phyloP scores from a whole-genome alignment of 2,797 vertebrate species.

The Peromyscus melanophrys region DNA sequence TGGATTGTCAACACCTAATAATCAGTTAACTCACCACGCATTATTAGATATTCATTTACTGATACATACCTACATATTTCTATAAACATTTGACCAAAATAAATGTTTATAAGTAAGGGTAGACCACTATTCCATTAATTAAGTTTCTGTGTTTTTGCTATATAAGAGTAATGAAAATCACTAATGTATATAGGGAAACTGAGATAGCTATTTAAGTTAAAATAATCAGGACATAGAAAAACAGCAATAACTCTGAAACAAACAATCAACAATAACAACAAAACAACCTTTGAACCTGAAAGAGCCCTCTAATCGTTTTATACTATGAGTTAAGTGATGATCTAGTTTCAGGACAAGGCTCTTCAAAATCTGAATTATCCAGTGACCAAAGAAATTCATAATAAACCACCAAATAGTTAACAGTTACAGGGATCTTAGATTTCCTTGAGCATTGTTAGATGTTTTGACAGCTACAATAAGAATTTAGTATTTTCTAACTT shows the following conservation, averaged over 20 bases:
- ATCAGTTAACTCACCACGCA: neutral
- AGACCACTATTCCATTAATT: neutral
- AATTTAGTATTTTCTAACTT: neutral
- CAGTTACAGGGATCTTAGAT: neutral
- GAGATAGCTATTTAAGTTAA: neutral
- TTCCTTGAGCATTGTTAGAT: neutral
- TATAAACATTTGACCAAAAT: conserved; percentile 46
- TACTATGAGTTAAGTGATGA: neutral
- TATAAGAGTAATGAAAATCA: neutral
- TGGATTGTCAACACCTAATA: neutral
- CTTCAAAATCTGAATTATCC: neutral
- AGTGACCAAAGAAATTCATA: neutral
- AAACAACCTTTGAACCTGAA: neutral
- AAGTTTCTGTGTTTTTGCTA: neutral
- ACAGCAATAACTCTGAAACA: neutral
- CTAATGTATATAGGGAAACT: neutral
- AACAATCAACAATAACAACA: neutral
- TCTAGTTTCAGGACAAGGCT: neutral
- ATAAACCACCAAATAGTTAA: neutral
- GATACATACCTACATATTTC: neutral
- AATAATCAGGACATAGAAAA: neutral
- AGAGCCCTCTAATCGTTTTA: neutral
- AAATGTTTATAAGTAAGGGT: neutral
- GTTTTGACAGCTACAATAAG: neutral
- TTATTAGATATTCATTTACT: neutral